phyloP scores from a whole-genome alignment of 2,113 vertebrate species.

The Mugil cephalus region DNA sequence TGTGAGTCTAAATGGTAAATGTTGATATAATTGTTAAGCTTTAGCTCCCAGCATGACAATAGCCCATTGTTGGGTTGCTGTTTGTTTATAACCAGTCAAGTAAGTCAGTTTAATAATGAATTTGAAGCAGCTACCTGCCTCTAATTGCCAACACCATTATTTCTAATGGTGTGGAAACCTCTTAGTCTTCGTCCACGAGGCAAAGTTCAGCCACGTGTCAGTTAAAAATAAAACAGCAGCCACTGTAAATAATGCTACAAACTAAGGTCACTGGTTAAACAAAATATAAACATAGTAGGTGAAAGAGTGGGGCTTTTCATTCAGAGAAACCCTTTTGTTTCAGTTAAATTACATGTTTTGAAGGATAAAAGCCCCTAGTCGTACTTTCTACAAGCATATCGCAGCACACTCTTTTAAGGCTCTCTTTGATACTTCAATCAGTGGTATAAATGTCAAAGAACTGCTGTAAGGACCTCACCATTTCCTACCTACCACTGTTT shows the following conservation, averaged over 20 bases:
- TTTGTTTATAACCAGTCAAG: conserved; percentile 50
- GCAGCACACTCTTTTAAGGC: neutral
- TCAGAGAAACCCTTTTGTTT: no score
- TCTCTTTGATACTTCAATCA: conserved; percentile 38
- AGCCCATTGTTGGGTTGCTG: conserved; percentile 41
- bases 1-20: conserved; percentile 10
- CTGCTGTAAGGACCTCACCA: conserved; percentile 22
- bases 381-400: neutral
- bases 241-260: conserved; percentile 32
- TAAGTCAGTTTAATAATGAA: conserved; percentile 42
- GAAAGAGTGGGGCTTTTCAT: neutral
- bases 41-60: neutral
- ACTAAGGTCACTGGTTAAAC: neutral
- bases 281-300: neutral
- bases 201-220: conserved; percentile 59
- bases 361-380: conserved; percentile 1
- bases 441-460: conserved; percentile 18
- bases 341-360: neutral
- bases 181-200: conserved; percentile 37
- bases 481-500: conserved; percentile 27
- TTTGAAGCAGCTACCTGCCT: conserved; percentile 31
- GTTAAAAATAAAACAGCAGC: conserved; percentile 30
- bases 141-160: conserved; percentile 58
- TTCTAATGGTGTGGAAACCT: conserved; percentile 67
- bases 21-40: neutral